Evolutionary conservation across 2,113 vertebrate genomes (phyloP).

Genomic region (Elgaria multicarinata): DNA sequence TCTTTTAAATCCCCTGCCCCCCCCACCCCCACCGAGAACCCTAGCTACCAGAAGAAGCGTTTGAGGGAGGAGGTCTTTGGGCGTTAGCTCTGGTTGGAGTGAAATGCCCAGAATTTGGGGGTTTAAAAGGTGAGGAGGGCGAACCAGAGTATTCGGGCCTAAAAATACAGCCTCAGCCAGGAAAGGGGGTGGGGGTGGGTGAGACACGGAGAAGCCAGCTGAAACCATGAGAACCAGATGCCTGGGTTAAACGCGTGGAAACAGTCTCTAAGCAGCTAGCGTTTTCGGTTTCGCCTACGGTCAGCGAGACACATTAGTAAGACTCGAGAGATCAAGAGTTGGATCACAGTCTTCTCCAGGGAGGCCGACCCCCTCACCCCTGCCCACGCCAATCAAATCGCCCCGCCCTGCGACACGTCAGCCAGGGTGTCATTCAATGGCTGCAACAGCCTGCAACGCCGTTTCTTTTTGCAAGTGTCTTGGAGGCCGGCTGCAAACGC

Average conservation of each 20-base stretch:
- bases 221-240: slow-evolving; percentile 80
- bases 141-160: too few relatives aligned
- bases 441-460: too few relatives aligned
- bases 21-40: too few relatives aligned
- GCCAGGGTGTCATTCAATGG: background rate
- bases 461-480: background rate
- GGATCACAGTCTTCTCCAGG: slow-evolving; percentile 81
- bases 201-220: slow-evolving; percentile 51
- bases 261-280: slow-evolving; percentile 82
- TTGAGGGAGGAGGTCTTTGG: fast-evolving
- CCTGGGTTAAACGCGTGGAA: slow-evolving; percentile 75
- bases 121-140: background rate
- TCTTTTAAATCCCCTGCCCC: too few relatives aligned
- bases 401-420: too few relatives aligned
- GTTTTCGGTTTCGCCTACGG: slow-evolving; percentile 74
- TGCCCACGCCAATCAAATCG: slow-evolving; percentile 8
- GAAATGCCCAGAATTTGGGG: background rate
- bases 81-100: too few relatives aligned
- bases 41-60: too few relatives aligned
- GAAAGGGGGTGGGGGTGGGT: background rate
- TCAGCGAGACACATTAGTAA: slow-evolving; percentile 80
- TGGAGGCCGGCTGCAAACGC: background rate
- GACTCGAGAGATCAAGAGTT: slow-evolving; percentile 79
- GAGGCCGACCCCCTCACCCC: slow-evolving; percentile 36
- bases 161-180: background rate